phyloP scores from a whole-genome alignment of 2,797 vertebrate species.

The Pseudomugil tenellus region DNA sequence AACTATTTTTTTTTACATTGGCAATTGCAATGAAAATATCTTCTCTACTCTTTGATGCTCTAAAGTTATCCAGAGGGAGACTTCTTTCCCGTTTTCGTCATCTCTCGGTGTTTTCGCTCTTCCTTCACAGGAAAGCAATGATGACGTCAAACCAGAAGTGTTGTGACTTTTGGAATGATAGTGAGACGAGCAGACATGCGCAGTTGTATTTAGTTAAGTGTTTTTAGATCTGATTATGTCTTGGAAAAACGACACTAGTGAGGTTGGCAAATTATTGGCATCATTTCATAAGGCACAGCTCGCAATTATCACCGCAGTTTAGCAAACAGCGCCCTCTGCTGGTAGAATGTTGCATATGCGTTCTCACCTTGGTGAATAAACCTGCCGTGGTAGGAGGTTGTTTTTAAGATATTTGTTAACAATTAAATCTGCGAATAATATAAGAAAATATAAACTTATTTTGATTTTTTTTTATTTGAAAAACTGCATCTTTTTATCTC shows the following conservation, averaged over 20 bases:
- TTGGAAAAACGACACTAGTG: not conserved
- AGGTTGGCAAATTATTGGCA: not conserved
- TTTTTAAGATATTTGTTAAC: too few species aligned
- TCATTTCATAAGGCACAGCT: not conserved
- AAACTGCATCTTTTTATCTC: too few species aligned
- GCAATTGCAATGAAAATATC: not conserved
- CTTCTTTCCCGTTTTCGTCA: rapidly evolving
- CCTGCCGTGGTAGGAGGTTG: too few species aligned
- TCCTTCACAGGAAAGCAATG: constrained; percentile 19
- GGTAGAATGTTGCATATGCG: not conserved
- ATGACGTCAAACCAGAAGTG: not conserved
- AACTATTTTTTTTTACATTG: not conserved
- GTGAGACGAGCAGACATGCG: constrained; percentile 1
- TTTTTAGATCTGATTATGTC: not conserved
- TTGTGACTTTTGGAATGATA: not conserved
- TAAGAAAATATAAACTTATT: too few species aligned
- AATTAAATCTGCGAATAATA: too few species aligned
- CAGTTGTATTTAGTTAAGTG: not conserved
- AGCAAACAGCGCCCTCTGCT: constrained; percentile 25
- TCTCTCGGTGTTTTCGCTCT: constrained; percentile 10
- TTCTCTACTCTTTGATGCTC: not conserved
- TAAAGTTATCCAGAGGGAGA: not conserved
- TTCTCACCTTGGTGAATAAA: not conserved
- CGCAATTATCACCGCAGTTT: not conserved
- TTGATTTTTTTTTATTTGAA: too few species aligned